phyloP scores from a whole-genome alignment of 2,888 invertebrate species.

The Patella pellucida region DNA sequence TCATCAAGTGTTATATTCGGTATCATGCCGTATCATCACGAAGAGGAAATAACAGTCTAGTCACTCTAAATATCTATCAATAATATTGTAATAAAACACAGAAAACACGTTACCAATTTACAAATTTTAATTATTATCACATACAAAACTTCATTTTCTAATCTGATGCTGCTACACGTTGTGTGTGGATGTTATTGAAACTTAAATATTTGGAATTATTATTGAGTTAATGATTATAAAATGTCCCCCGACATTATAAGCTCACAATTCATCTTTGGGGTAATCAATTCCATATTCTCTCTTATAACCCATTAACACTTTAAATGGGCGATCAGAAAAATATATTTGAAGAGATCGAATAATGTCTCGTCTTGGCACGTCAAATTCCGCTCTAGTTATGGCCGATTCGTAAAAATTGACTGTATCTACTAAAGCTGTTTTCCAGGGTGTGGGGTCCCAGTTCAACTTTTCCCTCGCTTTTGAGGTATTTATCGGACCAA shows the following conservation, averaged over 20 bases:
- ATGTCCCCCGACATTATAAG: no score
- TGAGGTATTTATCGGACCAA: slow-evolving; percentile 68
- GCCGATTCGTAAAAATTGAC: slow-evolving; percentile 70
- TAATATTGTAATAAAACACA: no score
- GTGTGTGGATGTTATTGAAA: no score
- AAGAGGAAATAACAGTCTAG: not conserved
- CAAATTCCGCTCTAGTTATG: slow-evolving; percentile 49
- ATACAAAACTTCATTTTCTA: no score
- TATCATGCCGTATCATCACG: slow-evolving; percentile 6
- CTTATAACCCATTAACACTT: slow-evolving; percentile 45
- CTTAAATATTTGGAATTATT: no score
- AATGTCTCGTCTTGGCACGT: slow-evolving; percentile 53
- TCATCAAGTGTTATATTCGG: slow-evolving; percentile 17
- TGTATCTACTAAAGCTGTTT: slow-evolving; percentile 63
- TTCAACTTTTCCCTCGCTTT: slow-evolving; percentile 65
- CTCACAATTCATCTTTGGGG: slow-evolving; percentile 36
- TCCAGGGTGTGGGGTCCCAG: slow-evolving; percentile 69
- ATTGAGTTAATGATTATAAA: no score
- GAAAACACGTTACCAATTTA: no score
- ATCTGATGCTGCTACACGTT: no score
- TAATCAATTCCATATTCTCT: slow-evolving; percentile 43
- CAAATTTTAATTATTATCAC: no score
- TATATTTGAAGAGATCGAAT: slow-evolving; percentile 55
- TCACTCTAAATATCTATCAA: no score
- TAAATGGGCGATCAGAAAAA: slow-evolving; percentile 46